Base-by-base conservation (phyloP, 2,888 invertebrate genomes). In the Drosophila parthenogenetica region DNA sequence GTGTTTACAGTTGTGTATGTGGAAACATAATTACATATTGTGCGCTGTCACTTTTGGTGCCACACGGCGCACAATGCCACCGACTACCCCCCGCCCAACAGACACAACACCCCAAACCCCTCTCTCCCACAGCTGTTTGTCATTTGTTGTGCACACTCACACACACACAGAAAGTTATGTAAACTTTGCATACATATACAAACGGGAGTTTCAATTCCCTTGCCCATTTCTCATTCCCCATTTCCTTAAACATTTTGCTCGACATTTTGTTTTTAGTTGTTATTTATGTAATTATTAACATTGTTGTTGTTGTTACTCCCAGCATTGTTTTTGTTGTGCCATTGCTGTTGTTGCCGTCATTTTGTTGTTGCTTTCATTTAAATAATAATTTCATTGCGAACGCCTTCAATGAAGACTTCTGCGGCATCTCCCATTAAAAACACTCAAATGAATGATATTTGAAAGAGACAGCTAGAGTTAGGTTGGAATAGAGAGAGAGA, bases 311-410 rank as follows among this genome's bases (percentile, higher is more conserved):
- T 51, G 53, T 54, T 64, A n/a, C n/a, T n/a, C n/a, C n/a, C n/a
- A 61, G 50, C 46, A 66, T 68, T 71, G 62, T 50, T 79, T 70
- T 35, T 35, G 35, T 35, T 35, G 35, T 35, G 7, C 8, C 8
- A 29, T 71, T 69, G 59, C 64, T 67, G 68, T 67, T 60, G 54
- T 62, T 55, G 57, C 35, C 46, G 55, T 67, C 57, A 51, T 69
- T 62, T 64, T 70, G 66, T 62, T 79, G 79, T 79, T 88, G 72
- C 82, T 85, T 89, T 88, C 83, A 82, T 86, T 89, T 87, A 81
- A 89, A 83, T 86, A 86, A 89, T 89, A 89, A 89, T 90, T 89
- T 90, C 86, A 87, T 89, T 87, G 88, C 76, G 63, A 86, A 77
- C 77, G 89, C 79, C 85, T 81, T 72, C 72, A 62, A 59, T 63